Evolutionary conservation across 2,113 vertebrate species (phyloP).

Genomic region (Protobothrops flavoviridis): DNA sequence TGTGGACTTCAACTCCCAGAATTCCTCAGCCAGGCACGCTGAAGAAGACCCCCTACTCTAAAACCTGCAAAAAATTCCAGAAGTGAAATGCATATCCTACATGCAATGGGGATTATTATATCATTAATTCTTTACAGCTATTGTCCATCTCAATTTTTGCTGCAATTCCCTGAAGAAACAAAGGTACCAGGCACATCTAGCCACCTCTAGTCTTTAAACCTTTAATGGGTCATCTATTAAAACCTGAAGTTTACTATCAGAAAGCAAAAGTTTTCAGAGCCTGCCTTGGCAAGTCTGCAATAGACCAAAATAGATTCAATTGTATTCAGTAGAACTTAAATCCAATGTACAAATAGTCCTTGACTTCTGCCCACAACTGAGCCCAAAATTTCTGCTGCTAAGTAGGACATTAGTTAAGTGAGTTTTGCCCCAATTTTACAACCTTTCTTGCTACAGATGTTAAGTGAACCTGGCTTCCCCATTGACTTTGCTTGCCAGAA

Average conservation of each 20-base stretch:
- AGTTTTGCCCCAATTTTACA: neutral
- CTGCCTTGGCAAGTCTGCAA: no score
- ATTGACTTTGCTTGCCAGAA: neutral
- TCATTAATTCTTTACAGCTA: neutral
- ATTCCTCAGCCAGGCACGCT: no score
- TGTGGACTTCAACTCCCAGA: no score
- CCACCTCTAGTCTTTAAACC: constrained; percentile 29
- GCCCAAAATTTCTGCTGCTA: neutral
- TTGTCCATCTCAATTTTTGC: neutral
- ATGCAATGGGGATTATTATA: neutral
- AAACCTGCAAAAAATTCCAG: neutral
- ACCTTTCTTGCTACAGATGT: neutral
- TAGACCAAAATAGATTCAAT: neutral
- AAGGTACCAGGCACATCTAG: constrained; percentile 51
- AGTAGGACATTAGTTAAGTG: neutral
- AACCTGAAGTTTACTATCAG: neutral
- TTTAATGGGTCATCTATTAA: constrained; percentile 60
- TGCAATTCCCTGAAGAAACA: neutral
- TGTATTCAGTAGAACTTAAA: neutral
- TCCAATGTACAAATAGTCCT: neutral
- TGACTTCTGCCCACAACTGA: neutral
- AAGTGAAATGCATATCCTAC: neutral
- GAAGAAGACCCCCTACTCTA: no score
- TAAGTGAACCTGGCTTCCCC: neutral
- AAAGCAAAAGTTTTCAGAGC: neutral